Evolutionary conservation across 2,888 invertebrate genomes (phyloP).

Genomic region (Amphipyra tragopoginis): DNA sequence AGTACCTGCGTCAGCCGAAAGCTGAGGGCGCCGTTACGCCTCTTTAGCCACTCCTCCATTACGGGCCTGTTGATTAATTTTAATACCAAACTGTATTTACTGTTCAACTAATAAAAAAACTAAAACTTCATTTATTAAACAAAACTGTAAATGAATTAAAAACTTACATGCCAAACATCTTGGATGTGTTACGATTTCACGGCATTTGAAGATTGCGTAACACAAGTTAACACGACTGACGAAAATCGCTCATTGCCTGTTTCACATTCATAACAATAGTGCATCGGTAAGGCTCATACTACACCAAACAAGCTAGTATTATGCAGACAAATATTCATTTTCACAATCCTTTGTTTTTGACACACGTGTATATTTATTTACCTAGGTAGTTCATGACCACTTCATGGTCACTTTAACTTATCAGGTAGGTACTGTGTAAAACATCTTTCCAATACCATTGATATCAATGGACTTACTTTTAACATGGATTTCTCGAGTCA

Average conservation of each 20-base stretch:
- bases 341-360: not conserved
- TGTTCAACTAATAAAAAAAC: not conserved
- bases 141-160: not conserved
- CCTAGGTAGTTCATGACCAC: too few species aligned
- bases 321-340: slow-evolving; percentile 8
- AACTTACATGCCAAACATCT: slow-evolving; percentile 42
- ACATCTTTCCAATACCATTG: too few species aligned
- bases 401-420: too few species aligned
- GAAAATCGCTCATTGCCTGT: slow-evolving; percentile 9
- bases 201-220: slow-evolving; percentile 8
- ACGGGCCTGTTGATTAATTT: too few species aligned
- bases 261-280: slow-evolving; percentile 23
- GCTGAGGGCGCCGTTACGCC: too few species aligned
- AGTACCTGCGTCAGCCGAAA: too few species aligned
- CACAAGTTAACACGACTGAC: not conserved
- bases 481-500: too few species aligned
- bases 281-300: slow-evolving; percentile 4
- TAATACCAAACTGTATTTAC: too few species aligned
- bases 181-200: slow-evolving; percentile 10
- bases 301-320: slow-evolving; percentile 3
- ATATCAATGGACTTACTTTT: too few species aligned
- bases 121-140: not conserved
- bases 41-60: too few species aligned
- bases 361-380: too few species aligned
- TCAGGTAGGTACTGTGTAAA: too few species aligned